phyloP scores from a whole-genome alignment of 2,113 vertebrate genomes.

The Eulacestoma nigropectus region DNA sequence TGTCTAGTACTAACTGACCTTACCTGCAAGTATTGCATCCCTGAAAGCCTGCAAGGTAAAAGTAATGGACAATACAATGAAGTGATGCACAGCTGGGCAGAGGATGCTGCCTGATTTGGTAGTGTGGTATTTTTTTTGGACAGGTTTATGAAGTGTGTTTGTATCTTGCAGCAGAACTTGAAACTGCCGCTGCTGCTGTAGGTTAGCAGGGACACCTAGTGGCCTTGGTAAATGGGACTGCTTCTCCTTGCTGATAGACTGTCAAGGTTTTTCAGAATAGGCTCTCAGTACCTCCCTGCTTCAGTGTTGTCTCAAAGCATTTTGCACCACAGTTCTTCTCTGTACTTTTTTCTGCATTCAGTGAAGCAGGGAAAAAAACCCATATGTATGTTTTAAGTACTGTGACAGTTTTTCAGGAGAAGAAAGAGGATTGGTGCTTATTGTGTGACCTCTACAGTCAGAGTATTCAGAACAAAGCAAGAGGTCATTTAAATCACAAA shows the following conservation, averaged over 20 bases:
- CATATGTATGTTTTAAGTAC: rapidly evolving
- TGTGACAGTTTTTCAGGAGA: neutral
- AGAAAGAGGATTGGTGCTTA: neutral
- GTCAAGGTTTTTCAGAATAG: rapidly evolving
- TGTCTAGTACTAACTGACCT: slow-evolving; percentile 21
- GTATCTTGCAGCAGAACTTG: neutral
- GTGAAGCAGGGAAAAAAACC: rapidly evolving
- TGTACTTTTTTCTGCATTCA: neutral
- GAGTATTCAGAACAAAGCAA: neutral
- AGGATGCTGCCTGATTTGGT: neutral
- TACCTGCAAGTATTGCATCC: neutral
- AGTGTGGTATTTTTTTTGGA: neutral
- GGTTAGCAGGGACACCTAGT: slow-evolving; percentile 40
- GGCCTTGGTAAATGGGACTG: neutral
- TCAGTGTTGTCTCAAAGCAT: neutral
- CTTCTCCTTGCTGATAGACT: neutral
- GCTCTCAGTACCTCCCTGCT: neutral
- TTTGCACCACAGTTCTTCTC: neutral
- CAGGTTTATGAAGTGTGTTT: neutral
- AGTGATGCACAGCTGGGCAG: neutral
- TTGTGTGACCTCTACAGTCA: neutral
- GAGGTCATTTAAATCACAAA: neutral
- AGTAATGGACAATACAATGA: neutral
- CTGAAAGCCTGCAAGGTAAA: neutral
- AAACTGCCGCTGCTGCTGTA: rapidly evolving